A percentile compares a stretch with the other conserved stretches of the same genome.
Evolutionary conservation across 2,888 invertebrate species (phyloP).

Genomic region (Anagyrus pseudococci): DNA sequence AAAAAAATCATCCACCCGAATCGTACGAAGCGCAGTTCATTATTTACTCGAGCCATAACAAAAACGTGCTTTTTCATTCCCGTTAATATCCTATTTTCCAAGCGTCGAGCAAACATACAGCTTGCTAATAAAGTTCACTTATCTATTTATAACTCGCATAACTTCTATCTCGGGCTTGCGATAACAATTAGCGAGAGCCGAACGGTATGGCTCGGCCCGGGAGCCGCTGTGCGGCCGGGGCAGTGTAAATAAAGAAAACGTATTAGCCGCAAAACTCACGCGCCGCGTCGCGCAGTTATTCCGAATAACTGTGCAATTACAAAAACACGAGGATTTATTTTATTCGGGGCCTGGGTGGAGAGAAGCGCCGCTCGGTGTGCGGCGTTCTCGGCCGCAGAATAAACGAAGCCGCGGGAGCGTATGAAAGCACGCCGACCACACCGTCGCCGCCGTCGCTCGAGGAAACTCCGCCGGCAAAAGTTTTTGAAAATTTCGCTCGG

Average conservation of each 20-base stretch:
- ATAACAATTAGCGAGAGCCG: constrained; percentile 19
- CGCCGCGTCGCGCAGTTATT: background rate
- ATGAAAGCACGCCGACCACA: background rate
- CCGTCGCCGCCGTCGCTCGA: background rate
- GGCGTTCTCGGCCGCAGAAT: background rate
- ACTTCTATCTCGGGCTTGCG: constrained; percentile 23
- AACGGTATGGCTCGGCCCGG: background rate
- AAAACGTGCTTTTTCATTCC: no score
- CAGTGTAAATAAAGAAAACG: constrained; percentile 26
- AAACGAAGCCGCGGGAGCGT: constrained; percentile 15
- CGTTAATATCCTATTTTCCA: no score
- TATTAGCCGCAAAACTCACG: constrained; percentile 3
- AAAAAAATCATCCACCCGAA: no score
- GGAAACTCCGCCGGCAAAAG: background rate
- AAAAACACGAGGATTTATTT: constrained; percentile 23
- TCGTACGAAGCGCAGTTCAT: no score
- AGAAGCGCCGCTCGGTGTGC: background rate
- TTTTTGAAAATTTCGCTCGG: constrained; percentile 20
- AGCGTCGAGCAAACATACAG: background rate
- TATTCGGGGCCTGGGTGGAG: background rate
- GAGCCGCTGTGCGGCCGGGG: background rate
- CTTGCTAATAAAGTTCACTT: constrained; percentile 17
- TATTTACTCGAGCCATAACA: no score
- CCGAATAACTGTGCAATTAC: constrained; percentile 23
- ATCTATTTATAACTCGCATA: constrained; percentile 10